Base-by-base conservation (phyloP, 2,113 vertebrate genomes). In the Plecturocebus donacophilus region DNA sequence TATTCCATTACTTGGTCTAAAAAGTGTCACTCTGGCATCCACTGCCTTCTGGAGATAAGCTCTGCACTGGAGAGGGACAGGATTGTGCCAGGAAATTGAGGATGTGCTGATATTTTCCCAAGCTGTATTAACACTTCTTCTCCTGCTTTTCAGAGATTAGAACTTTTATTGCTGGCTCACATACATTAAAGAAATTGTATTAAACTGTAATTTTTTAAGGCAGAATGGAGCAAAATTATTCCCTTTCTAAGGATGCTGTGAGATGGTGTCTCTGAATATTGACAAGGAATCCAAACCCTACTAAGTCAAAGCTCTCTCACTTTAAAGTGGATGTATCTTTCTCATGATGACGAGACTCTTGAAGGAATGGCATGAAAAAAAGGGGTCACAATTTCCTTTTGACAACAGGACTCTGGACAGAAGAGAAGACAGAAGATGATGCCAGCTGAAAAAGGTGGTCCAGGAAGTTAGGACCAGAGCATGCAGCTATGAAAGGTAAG, bases 131-230 rank as follows among this genome's bases (percentile, higher is more conserved):
- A 97, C 93, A 95, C 70, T 92, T 85, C 52, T 93, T 93, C 97
- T 93, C 90, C 47, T 27, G 96, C 82, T 96, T 94, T 96, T 82
- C 40, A 73, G 58, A 98, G 93, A 98, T 97, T 97, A 98, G 97
- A 97, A 96, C 30, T 91, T 98, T 98, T 97, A 98, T 98, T 96
- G 96, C 98, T 94, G 80, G 73, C 52, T 97, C 49, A 56, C 79
- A 86, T 68, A 38, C 92, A 35, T 83, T 17, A 27, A 11, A 94
- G 92, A 98, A 97, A 83, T 16, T 97, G 47, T 88, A 96, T 95
- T 98, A 97, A 93, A 70, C 93, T 93, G 47, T 95, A 96, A 94
- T 30, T 64, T 81, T 35, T 42, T 90, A 98, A 98, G 90, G 45
- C 71, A 90, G 85, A 97, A 93, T 68, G 93, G 91, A 76, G 52